phyloP scores from a whole-genome alignment of 2,113 vertebrate genomes.

The Oceanodroma tethys region DNA sequence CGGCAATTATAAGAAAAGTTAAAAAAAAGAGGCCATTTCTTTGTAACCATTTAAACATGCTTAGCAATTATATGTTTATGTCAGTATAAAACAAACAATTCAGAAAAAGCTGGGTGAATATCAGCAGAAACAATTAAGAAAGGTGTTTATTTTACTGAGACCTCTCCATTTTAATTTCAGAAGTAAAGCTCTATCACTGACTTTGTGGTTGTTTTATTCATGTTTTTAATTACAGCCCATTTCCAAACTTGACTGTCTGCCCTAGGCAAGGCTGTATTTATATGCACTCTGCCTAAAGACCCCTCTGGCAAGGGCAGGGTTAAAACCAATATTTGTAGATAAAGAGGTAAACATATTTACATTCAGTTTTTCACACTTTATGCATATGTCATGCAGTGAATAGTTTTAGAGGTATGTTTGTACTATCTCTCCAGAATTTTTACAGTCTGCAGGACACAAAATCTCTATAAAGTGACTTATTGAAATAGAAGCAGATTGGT shows the following conservation, averaged over 20 bases:
- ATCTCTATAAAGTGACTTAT: slow-evolving; percentile 89
- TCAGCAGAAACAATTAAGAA: slow-evolving; percentile 26
- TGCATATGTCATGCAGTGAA: slow-evolving; percentile 86
- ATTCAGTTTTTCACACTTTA: slow-evolving; percentile 85
- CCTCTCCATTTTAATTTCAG: slow-evolving; percentile 14
- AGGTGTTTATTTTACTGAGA: slow-evolving; percentile 40
- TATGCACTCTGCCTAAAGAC: not conserved
- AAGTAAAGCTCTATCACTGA: not conserved
- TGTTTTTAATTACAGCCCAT: not conserved
- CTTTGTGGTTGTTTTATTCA: slow-evolving; percentile 17
- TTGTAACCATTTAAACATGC: not conserved
- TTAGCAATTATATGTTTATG: slow-evolving; percentile 1
- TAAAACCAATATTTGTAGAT: slow-evolving; percentile 83
- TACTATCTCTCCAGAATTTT: slow-evolving; percentile 85
- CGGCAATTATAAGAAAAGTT: not conserved
- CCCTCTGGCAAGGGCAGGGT: slow-evolving; percentile 46
- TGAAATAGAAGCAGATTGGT: slow-evolving; percentile 84
- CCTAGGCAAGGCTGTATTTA: not conserved
- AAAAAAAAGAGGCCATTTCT: not conserved
- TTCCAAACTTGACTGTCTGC: not conserved
- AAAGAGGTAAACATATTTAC: slow-evolving; percentile 88
- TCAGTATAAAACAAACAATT: not conserved
- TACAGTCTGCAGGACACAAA: slow-evolving; percentile 84
- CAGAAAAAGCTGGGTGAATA: not conserved
- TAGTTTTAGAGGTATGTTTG: slow-evolving; percentile 85